These are phyloP conservation scores for Elephantulus edwardii DNA, from an alignment of 2,113 vertebrate species.

Conservation along the genomic window DNA sequence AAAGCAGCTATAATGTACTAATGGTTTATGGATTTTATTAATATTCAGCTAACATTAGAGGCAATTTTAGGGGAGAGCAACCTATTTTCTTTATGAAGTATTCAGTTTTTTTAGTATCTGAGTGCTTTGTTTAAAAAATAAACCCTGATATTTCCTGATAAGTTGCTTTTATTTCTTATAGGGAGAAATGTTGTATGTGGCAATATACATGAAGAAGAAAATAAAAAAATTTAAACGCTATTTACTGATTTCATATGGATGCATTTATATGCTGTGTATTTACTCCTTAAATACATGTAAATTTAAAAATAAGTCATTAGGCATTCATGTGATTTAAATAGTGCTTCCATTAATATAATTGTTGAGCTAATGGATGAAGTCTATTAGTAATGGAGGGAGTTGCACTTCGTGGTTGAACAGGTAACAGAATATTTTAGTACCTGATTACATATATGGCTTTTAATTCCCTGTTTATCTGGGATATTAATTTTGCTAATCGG, in stretches of 20 bases:
- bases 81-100: conserved; percentile 84
- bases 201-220: conserved; percentile 57
- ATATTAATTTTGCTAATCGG: conserved; percentile 67
- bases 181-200: conserved; percentile 54
- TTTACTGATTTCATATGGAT: conserved; percentile 54
- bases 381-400: conserved; percentile 61
- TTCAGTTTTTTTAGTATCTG: conserved; percentile 79
- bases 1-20: conserved; percentile 87
- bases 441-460: conserved; percentile 63
- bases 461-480: conserved; percentile 66
- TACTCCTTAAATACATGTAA: conserved; percentile 67
- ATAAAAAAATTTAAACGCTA: conserved; percentile 45
- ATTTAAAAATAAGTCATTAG: conserved; percentile 72
- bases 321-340: conserved; percentile 71
- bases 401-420: conserved; percentile 68
- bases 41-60: conserved; percentile 85
- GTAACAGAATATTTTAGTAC: conserved; percentile 75
- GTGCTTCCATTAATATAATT: conserved; percentile 77
- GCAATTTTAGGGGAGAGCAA: conserved; percentile 81
- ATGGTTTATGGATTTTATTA: conserved; percentile 89
- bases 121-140: conserved; percentile 82
- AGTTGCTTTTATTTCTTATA: conserved; percentile 63
- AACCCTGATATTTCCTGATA: conserved; percentile 64
- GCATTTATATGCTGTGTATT: conserved; percentile 26
- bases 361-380: conserved; percentile 71